Base-by-base conservation (phyloP, 2,888 invertebrate genomes). In the Monoplex corrugatus region DNA sequence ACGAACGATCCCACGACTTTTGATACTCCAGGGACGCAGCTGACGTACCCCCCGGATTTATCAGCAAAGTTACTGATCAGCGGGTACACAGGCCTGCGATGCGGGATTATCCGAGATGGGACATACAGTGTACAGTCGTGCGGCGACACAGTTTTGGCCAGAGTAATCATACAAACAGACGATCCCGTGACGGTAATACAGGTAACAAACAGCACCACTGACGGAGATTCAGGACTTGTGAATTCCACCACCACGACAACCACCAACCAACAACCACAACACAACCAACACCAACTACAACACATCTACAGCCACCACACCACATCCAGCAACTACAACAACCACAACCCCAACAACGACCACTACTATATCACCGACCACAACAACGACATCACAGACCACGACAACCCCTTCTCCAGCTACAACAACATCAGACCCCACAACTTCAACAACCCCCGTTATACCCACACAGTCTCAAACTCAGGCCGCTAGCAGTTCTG, bases 151-250 rank as follows among this genome's bases (percentile, higher is more conserved):
- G n/a, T n/a, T n/a, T n/a, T n/a, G n/a, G n/a, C n/a, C n/a, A n/a
- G n/a, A n/a, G n/a, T n/a, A n/a, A n/a, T n/a, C n/a, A n/a, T n/a
- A n/a, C n/a, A n/a, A n/a, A n/a, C n/a, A n/a, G n/a, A n/a, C n/a
- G n/a, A n/a, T n/a, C n/a, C n/a, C n/a, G n/a, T n/a, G n/a, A n/a
- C n/a, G n/a, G n/a, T n/a, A n/a, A n/a, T n/a, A n/a, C n/a, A n/a
- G n/a, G n/a, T n/a, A n/a, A n/a, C n/a, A n/a, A n/a, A n/a, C n/a
- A n/a, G n/a, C n/a, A n/a, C n/a, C n/a, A 38, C 43, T 87, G 3
- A 57, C 91, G 1, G 86, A 92, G 38, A 80, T 92, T 72, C 89
- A 90, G 78, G 63, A 75, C 28, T 87, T 91, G 23, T 93, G 93
- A 87, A 83, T 10, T 38, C 84, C n/a, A 83, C 86, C 19, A 84